Evolutionary conservation across 2,113 vertebrate genomes (phyloP), one percentile per base, ranked within the genome.

Genomic region (Himantopus leucocephalus): DNA sequence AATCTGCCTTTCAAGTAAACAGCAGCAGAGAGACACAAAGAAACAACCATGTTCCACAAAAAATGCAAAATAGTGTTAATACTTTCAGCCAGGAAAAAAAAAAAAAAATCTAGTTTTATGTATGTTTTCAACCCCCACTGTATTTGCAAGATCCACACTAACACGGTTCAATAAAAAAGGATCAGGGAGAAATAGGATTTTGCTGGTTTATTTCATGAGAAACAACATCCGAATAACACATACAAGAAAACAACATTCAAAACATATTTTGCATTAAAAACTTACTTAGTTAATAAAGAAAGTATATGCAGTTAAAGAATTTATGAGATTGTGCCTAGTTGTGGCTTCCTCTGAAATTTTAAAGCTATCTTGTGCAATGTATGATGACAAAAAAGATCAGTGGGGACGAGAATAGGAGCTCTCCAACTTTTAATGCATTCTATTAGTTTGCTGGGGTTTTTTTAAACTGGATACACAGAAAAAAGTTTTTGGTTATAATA

Each of bases 161-260:
- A 37, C 3, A 13, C 0, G 0, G 1, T 19, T 72, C 21, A 43
- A 15, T 13, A 52, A 47, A 52, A 41, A 27, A 4, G 1, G 7
- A n/a, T 17, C 14, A 71, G 10, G 12, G 6, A 14, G 4, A 78
- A 88, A 68, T 0, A n/a, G 48, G 3, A n/a, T 50, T 76, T 63
- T 39, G 6, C 29, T 83, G 0, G 0, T 32, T 86, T 80, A 35
- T 32, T 68, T 73, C 14, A 4, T 8, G 80, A 18, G 39, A 59
- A 74, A 27, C 18, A 22, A 20, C 20, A 34, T 10, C 21, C 43
- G 21, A 84, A 11, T 7, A 89, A 64, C n/a, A 60, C 5, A 18
- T 3, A 5, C 10, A 39, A 20, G 16, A 53, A 83, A 71, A 35
- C 5, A 52, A 29, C 19, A 52, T 17, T 4, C 3, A 30, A 83